These are phyloP conservation scores for Drosophila suboccidentalis DNA, from an alignment of 2,888 invertebrate genomes.

Conservation along the genomic window DNA sequence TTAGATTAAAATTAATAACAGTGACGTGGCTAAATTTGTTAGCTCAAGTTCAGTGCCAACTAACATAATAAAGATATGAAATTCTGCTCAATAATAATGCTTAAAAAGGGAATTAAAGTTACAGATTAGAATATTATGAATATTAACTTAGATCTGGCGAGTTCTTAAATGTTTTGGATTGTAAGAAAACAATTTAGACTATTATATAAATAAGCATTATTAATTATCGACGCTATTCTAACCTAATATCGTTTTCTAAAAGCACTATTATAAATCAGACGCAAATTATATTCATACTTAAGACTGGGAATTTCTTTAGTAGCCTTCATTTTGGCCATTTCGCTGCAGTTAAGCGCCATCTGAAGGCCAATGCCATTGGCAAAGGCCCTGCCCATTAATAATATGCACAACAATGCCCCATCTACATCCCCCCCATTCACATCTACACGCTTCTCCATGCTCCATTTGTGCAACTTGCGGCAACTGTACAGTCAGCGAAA, in stretches of 20 bases:
- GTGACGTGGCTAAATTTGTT: neutral
- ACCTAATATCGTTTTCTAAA: neutral
- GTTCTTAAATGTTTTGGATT: too few species aligned
- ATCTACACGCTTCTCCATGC: neutral
- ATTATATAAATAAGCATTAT: neutral
- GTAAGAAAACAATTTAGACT: too few species aligned
- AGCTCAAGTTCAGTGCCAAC: neutral
- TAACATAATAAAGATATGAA: neutral
- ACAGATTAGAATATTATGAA: neutral
- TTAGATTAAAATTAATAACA: neutral
- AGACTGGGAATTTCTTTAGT: conserved; percentile 18
- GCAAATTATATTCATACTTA: conserved; percentile 12
- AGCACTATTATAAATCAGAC: conserved; percentile 5
- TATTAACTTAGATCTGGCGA: neutral
- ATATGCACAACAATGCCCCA: conserved; percentile 24
- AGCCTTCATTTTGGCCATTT: conserved; percentile 38
- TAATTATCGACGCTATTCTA: neutral
- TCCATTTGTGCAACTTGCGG: conserved; percentile 13
- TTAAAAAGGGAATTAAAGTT: too few species aligned
- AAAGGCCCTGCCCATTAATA: conserved; percentile 51
- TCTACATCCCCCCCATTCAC: neutral
- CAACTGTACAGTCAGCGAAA: conserved; percentile 31
- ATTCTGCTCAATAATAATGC: neutral
- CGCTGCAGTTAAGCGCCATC: conserved; percentile 35
- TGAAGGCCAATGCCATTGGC: conserved; percentile 67